Evolutionary conservation across 2,888 invertebrate genomes (phyloP).

Genomic region (Tethea ocularis): DNA sequence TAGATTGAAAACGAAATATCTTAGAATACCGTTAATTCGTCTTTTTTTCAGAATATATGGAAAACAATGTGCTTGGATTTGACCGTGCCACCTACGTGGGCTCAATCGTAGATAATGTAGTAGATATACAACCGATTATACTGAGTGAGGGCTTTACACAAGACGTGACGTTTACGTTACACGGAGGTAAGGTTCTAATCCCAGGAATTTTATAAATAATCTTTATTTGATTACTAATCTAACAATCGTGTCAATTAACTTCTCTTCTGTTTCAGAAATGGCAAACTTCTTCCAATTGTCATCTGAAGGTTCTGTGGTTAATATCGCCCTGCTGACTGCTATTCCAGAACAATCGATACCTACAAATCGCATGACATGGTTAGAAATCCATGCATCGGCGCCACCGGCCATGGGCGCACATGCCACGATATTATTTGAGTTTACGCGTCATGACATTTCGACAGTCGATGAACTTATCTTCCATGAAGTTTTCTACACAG

Average conservation of each 20-base stretch:
- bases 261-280: background rate
- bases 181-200: slow-evolving; percentile 18
- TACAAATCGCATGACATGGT: background rate
- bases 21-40: background rate
- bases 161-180: slow-evolving; percentile 29
- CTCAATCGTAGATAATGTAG: slow-evolving; percentile 17
- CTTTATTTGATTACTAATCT: background rate
- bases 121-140: slow-evolving; percentile 29
- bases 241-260: background rate
- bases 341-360: background rate
- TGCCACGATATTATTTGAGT: background rate
- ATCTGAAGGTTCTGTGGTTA: background rate
- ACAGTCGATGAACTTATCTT: background rate
- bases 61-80: slow-evolving; percentile 19
- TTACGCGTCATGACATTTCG: background rate
- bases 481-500: background rate
- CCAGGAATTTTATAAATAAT: background rate
- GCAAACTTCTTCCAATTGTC: background rate
- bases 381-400: background rate
- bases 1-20: background rate
- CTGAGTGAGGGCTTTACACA: slow-evolving; percentile 35
- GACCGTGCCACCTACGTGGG: slow-evolving; percentile 24
- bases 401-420: background rate
- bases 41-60: slow-evolving; percentile 10
- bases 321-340: background rate